Evolutionary conservation across 2,113 vertebrate species (phyloP).

Genomic region (Panthera uncia): DNA sequence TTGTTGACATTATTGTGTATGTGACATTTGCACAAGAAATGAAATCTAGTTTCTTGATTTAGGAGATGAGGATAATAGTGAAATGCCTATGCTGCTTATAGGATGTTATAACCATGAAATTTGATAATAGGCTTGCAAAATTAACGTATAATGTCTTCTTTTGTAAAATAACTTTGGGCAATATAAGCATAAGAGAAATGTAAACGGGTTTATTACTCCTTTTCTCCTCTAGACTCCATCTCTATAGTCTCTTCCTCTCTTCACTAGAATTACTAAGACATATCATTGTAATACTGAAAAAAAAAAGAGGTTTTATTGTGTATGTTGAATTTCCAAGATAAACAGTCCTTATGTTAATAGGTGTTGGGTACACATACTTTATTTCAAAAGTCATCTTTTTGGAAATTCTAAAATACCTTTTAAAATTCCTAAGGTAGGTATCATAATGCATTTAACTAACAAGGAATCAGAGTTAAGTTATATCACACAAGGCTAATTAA

Average conservation of each 20-base stretch:
- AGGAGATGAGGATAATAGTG: neutral
- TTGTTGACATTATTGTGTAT: neutral
- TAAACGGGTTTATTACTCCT: neutral
- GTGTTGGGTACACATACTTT: neutral
- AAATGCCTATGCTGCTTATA: neutral
- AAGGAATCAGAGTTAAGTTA: neutral
- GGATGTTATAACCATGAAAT: neutral
- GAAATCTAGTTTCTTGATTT: neutral
- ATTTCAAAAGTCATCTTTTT: neutral
- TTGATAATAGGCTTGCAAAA: neutral
- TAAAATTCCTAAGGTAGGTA: neutral
- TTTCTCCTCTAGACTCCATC: fast-evolving
- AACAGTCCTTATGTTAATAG: neutral
- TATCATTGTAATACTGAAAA: neutral
- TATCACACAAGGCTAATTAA: neutral
- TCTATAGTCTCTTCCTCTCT: neutral
- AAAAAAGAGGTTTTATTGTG: neutral
- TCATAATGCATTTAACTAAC: neutral
- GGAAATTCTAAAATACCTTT: neutral
- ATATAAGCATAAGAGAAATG: neutral
- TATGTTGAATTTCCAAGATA: neutral
- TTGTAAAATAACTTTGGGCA: neutral
- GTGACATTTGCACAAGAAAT: neutral
- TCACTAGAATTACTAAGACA: neutral
- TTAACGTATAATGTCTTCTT: neutral